Base-by-base conservation (phyloP, 30 jellyfish, hydroid and myxozoan genomes). In the Aurelia sp. region DNA sequence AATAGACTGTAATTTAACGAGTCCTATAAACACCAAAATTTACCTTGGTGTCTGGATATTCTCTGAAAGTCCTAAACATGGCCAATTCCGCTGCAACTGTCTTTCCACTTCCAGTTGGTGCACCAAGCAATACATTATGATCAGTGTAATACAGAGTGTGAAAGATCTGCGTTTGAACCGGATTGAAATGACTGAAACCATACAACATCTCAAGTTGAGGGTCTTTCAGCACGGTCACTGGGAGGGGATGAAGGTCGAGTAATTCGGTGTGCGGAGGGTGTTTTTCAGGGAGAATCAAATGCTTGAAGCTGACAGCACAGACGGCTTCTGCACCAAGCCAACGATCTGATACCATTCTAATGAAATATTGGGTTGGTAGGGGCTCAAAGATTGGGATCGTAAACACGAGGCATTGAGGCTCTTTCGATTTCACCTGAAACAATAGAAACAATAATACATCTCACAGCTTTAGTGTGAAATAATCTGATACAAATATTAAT, bases 81-180 rank as follows among this genome's bases (percentile, higher is more conserved):
- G 98, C 99, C 55, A 96, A 33, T 68, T 96, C 99, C 51, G 99
- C 99, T 10, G 98, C 99, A 3, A 96, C 89, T 7, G 99, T 96
- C 64, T 96, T 96, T 41, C 99, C 99, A 89, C 99, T 92, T 10
- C 99, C 99, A 44, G 99, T 96, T 6, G 99, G 99, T 17, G 99
- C 99, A 24, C 99, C 99, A 19, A 96, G 96, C 86, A 96, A 71
- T 4, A 96, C 98, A 80, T 92, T 96, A 48, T 86, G 95, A 74
- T 96, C 97, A 18, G 98, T 80, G 81, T 91, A 85, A 82, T 96
- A 96, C 68, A 96, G 67, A 41, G 99, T 91, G 75, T 96, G 99
- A 67, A 91, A 96, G 4, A 96, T 78, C 82, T 96, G 99, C 4
- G 98, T 96, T 71, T 96, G 99, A 66, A 96, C 95, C 17, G 99